phyloP scores from a whole-genome alignment of 2,888 invertebrate species.

The Leptogaster cylindrica region DNA sequence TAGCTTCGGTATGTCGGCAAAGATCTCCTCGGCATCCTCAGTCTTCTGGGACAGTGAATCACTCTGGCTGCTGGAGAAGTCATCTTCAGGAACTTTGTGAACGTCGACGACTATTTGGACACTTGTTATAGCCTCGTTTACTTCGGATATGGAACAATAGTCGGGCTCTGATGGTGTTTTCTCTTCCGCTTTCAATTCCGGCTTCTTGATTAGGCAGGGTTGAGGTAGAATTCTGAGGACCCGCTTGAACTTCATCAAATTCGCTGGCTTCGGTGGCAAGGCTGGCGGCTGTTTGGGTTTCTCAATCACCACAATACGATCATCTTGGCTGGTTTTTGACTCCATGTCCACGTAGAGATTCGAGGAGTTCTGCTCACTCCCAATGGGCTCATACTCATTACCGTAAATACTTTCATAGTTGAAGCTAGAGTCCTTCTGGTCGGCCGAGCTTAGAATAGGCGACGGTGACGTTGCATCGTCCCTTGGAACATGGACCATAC shows the following conservation, averaged over 20 bases:
- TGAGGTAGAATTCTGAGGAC: slow-evolving; percentile 55
- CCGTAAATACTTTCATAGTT: slow-evolving; percentile 72
- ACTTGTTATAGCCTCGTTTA: slow-evolving; percentile 60
- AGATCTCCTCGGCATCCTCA: slow-evolving; percentile 59
- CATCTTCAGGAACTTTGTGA: slow-evolving; percentile 55
- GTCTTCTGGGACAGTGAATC: slow-evolving; percentile 55
- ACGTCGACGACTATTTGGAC: slow-evolving; percentile 67
- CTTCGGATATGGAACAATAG: slow-evolving; percentile 79
- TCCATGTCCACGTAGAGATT: slow-evolving; percentile 73
- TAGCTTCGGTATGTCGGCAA: slow-evolving; percentile 72
- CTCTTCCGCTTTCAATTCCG: slow-evolving; percentile 43
- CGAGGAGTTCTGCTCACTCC: slow-evolving; percentile 60
- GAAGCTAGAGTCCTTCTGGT: slow-evolving; percentile 57
- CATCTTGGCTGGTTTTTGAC: slow-evolving; percentile 61
- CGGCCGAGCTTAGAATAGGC: slow-evolving; percentile 56
- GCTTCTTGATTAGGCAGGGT: slow-evolving; percentile 52
- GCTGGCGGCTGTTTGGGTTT: slow-evolving; percentile 75
- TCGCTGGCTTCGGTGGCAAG: slow-evolving; percentile 79
- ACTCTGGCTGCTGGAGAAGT: slow-evolving; percentile 29
- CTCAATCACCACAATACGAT: slow-evolving; percentile 52
- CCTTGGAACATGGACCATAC: slow-evolving; percentile 64
- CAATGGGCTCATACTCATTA: slow-evolving; percentile 76
- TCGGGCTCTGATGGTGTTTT: slow-evolving; percentile 68
- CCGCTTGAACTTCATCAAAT: slow-evolving; percentile 67
- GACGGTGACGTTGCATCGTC: slow-evolving; percentile 51